A percentile compares a stretch with the other conserved stretches of the same genome.
Evolutionary conservation across 2,113 vertebrate species (phyloP).

Genomic region (Dasyprocta punctata): DNA sequence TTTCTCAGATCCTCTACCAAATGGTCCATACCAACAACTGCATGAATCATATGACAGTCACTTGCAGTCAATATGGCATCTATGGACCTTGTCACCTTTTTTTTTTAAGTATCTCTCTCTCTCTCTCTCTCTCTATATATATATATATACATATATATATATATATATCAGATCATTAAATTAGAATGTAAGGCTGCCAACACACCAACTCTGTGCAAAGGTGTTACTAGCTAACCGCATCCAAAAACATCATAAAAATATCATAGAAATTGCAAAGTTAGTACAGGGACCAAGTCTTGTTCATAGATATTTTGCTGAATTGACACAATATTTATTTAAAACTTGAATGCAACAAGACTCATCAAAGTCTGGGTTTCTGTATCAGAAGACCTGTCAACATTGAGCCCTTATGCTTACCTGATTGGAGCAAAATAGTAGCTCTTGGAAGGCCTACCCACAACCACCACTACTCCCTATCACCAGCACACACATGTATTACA

Average conservation of each 20-base stretch:
- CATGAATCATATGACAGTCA: background rate
- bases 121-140: too few relatives aligned
- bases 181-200: background rate
- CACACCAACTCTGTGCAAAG: background rate
- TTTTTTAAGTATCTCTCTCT: background rate
- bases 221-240: background rate
- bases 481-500: background rate
- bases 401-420: background rate
- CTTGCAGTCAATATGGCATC: background rate
- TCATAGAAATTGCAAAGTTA: background rate
- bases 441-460: background rate
- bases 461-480: fast-evolving
- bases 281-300: background rate
- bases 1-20: background rate
- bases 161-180: background rate
- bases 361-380: background rate
- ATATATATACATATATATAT: too few relatives aligned
- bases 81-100: background rate
- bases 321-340: background rate
- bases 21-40: background rate
- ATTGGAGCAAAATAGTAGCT: background rate
- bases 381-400: background rate
- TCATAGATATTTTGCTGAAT: background rate
- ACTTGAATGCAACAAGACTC: background rate
- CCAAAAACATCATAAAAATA: background rate